Evolutionary conservation across 1,140 invertebrate genomes (phyloP), one percentile per base, ranked within the genome.

Genomic region (Phthorimaea operculella): DNA sequence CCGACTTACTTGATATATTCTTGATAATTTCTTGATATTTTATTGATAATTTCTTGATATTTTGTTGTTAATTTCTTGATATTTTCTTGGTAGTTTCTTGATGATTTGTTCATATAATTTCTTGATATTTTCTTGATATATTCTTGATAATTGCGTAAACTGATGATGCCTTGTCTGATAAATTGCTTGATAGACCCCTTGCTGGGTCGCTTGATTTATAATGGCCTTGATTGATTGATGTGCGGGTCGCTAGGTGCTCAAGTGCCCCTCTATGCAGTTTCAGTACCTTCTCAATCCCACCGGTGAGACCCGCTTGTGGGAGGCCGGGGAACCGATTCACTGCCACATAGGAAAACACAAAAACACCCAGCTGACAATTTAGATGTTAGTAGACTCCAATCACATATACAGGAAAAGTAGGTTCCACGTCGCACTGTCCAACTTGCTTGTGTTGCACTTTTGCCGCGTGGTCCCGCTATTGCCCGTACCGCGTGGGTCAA

Each of bases 291-390:
- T 47, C 44, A 17, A 47, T 47, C 16, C 16, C n/a, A 39, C 44
- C 15, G 14, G 44, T 47, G 44, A 47, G 44, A 47, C 44, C 44
- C 44, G 44, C 44, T 47, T 6, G 44, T 47, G 44, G 44, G 44
- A 47, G 44, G 44, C 44, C 44, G 15, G 15, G 14, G 16, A 9
- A 47, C 44, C 44, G 44, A 47, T 15, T 47, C 44, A 15, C 44
- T 47, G 15, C 44, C 16, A 47, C n/a, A 15, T 16, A 47, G 15
- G 36, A 39, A 12, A 39, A 39, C 36, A 12, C 10, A 39, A 12
- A n/a, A 39, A 3, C n/a, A 39, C n/a, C 10, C 3, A 12, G 36
- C 36, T 4, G 36, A 39, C n/a, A 39, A 39, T 10, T 10, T 39
- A 10, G n/a, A 10, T 39, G 36, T 5, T 39, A 39, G 36, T 39